Evolutionary conservation across 2,113 vertebrate genomes (phyloP).

Genomic region (Ochotona princeps): DNA sequence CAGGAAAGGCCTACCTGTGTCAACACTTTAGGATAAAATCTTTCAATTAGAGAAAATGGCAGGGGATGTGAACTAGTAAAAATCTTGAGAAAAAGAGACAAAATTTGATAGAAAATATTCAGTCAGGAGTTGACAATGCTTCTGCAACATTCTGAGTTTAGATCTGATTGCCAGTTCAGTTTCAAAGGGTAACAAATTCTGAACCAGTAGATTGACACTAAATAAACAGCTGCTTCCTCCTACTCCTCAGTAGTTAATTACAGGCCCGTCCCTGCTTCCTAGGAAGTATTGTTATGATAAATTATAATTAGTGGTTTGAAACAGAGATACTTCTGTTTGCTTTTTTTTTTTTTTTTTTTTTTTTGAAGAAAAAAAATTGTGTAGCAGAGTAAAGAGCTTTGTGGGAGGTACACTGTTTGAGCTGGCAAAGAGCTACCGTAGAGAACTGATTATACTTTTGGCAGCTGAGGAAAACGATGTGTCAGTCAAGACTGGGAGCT

Average conservation of each 20-base stretch:
- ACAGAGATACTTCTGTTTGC: conserved; percentile 52
- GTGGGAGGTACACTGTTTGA: conserved; percentile 73
- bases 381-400: conserved; percentile 77
- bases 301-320: conserved; percentile 84
- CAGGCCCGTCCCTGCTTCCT: conserved; percentile 60
- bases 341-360: not conserved
- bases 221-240: conserved; percentile 67
- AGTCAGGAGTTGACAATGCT: not conserved
- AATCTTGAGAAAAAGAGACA: not conserved
- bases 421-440: conserved; percentile 74
- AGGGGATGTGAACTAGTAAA: not conserved
- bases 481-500: conserved; percentile 74
- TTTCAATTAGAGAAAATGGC: conserved; percentile 30
- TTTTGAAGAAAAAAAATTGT: conserved; percentile 70
- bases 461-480: conserved; percentile 67
- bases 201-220: conserved; percentile 73
- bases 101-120: conserved; percentile 27
- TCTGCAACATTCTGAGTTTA: conserved; percentile 51
- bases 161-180: conserved; percentile 60
- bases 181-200: conserved; percentile 69
- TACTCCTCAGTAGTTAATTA: conserved; percentile 80
- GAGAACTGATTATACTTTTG: conserved; percentile 78
- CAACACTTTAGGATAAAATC: conserved; percentile 54
- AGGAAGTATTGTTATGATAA: conserved; percentile 82
- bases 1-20: not conserved